These are phyloP conservation scores for Podilymbus podiceps DNA, from an alignment of 2,113 vertebrate genomes.

Conservation along the genomic window DNA sequence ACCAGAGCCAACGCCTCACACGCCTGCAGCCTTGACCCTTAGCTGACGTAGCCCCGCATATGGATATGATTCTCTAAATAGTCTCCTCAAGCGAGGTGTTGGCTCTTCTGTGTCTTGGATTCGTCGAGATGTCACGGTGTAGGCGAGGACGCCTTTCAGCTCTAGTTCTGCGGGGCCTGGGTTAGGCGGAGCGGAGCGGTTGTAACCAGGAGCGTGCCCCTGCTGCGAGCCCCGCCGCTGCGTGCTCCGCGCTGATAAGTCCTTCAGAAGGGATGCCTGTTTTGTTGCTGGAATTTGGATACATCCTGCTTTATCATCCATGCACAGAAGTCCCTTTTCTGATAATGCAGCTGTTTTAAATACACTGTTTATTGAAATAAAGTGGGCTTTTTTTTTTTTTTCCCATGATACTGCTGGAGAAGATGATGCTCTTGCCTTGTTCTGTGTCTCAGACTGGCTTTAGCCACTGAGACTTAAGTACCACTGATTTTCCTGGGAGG, in stretches of 20 bases:
- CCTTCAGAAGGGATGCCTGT: background rate
- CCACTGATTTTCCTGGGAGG: background rate
- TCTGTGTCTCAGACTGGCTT: background rate
- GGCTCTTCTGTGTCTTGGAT: background rate
- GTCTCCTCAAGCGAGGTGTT: background rate
- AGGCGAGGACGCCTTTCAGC: background rate
- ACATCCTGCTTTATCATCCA: conserved; percentile 1
- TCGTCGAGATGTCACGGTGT: background rate
- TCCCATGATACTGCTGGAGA: background rate
- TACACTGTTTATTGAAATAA: background rate
- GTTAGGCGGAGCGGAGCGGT: background rate
- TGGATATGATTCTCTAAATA: background rate
- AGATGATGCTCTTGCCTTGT: background rate
- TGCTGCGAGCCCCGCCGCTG: background rate
- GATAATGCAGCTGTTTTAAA: background rate
- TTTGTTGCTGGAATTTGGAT: background rate
- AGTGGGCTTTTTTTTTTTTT: background rate
- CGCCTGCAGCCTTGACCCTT: background rate
- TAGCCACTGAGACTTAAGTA: background rate
- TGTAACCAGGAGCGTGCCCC: background rate
- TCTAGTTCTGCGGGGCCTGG: background rate
- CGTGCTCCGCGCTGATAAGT: background rate
- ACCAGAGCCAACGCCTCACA: background rate
- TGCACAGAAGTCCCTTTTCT: background rate
- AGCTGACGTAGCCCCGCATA: background rate